Conservation (phyloP, 1,140 invertebrate genomes). For the Pseudomyrmex dendroicus region DNA sequence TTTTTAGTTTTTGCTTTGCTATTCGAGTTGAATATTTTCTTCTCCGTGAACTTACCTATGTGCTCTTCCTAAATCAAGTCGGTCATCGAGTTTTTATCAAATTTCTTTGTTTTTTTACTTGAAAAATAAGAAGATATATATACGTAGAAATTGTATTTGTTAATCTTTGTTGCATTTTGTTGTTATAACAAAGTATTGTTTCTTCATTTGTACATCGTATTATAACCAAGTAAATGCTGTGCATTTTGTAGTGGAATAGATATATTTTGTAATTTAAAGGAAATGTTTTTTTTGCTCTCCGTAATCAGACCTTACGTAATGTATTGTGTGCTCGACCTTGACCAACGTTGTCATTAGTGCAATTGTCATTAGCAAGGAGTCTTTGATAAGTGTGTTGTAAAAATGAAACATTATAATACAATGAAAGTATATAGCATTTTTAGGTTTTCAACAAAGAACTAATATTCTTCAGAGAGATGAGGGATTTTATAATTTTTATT, state of each 20-base stretch:
- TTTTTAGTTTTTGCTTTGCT: constrained; percentile 88
- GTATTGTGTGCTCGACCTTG: not conserved
- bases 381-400: not conserved
- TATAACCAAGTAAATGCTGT: too few relatives aligned
- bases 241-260: too few relatives aligned
- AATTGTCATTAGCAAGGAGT: not conserved
- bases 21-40: constrained; percentile 86
- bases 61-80: constrained; percentile 71
- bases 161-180: too few relatives aligned
- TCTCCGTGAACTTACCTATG: constrained; percentile 82
- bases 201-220: too few relatives aligned
- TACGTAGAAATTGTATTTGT: too few relatives aligned
- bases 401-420: not conserved
- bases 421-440: not conserved
- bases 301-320: not conserved
- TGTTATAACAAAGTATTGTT: too few relatives aligned
- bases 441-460: constrained; percentile 10
- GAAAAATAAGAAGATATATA: too few relatives aligned
- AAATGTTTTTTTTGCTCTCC: too few relatives aligned
- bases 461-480: not conserved
- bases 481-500: constrained; percentile 46
- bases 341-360: not conserved
- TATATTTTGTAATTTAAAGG: too few relatives aligned
- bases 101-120: too few relatives aligned
- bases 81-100: too few relatives aligned